A percentile compares a stretch with the other conserved stretches of the same genome.
Evolutionary conservation across 35 echinoderm and acorn worm species (phyloP).

Genomic region (Eucidaris tribuloides): DNA sequence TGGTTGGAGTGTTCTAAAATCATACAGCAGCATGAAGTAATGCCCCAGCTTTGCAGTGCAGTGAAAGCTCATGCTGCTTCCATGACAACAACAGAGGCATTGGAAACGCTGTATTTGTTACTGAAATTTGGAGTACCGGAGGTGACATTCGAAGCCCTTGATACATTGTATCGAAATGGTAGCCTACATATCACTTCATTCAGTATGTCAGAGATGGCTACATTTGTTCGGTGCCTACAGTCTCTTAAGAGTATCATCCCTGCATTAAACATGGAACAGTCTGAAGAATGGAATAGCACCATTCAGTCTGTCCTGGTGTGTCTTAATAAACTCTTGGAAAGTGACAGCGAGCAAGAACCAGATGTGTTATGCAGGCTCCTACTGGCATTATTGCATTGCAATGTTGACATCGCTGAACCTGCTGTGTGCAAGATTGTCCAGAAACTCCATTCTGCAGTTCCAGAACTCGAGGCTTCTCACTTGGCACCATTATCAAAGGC

Average conservation of each 20-base stretch:
- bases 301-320: background rate
- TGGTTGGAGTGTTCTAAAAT: background rate
- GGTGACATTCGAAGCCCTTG: background rate
- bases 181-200: background rate
- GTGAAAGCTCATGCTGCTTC: background rate
- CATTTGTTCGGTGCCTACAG: background rate
- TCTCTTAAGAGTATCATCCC: background rate
- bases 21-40: background rate
- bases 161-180: background rate
- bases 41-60: background rate
- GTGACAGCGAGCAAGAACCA: background rate
- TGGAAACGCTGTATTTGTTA: background rate
- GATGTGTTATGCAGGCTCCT: background rate
- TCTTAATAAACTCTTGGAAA: background rate
- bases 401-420: background rate
- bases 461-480: background rate
- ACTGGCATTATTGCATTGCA: slow-evolving; percentile 3
- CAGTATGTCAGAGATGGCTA: background rate
- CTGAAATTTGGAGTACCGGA: background rate
- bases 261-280: background rate
- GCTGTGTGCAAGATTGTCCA: background rate
- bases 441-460: background rate
- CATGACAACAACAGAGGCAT: background rate
- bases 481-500: slow-evolving; percentile 6
- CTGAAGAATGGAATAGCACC: background rate